Evolutionary conservation across 2,113 vertebrate species (phyloP).

Genomic region (Rhegmatorhina hoffmannsi): DNA sequence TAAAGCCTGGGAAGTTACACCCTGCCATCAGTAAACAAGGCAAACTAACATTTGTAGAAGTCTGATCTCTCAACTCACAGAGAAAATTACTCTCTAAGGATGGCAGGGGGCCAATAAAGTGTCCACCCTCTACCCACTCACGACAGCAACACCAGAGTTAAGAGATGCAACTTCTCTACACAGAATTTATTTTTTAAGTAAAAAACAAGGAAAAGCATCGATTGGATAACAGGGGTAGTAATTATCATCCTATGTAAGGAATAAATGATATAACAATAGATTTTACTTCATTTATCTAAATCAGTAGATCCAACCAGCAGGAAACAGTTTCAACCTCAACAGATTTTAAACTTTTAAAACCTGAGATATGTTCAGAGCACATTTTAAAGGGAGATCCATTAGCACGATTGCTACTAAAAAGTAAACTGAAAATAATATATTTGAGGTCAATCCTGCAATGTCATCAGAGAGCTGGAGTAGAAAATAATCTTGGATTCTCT

Average conservation of each 20-base stretch:
- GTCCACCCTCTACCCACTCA: not conserved
- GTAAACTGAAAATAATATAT: not conserved
- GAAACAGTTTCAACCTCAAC: not conserved
- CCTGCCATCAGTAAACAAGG: not conserved
- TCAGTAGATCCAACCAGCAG: not conserved
- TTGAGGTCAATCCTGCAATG: not conserved
- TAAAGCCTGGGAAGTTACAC: not conserved
- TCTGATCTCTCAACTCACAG: not conserved
- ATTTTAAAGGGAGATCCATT: not conserved
- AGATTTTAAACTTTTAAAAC: not conserved
- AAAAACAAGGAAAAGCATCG: not conserved
- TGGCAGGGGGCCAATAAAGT: not conserved
- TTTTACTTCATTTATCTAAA: not conserved
- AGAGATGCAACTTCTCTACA: not conserved
- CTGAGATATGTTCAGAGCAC: not conserved
- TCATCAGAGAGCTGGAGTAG: not conserved
- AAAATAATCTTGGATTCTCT: not conserved
- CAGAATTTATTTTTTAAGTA: not conserved
- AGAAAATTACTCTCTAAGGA: not conserved
- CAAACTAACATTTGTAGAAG: rapidly evolving
- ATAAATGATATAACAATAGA: not conserved
- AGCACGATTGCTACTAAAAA: not conserved
- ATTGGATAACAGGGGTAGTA: not conserved
- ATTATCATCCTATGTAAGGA: not conserved
- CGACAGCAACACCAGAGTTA: not conserved